A percentile compares a stretch with the other conserved stretches of the same genome.
Conservation (phyloP, 1,140 invertebrate species). For the Drosophila rufa region DNA sequence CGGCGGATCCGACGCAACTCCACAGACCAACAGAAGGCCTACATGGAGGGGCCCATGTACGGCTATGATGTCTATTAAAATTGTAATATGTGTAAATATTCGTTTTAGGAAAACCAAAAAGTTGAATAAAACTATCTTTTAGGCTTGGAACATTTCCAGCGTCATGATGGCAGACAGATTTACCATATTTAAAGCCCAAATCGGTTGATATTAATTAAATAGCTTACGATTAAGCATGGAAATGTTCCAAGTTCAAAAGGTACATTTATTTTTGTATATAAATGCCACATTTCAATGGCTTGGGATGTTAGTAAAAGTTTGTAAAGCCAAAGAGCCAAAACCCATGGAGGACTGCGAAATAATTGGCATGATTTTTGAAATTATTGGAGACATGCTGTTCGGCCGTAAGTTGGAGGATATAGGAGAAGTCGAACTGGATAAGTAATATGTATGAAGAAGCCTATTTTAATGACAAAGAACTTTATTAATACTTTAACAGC, state of each 20-base stretch:
- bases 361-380: constrained; percentile 62
- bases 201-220: constrained; percentile 63
- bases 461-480: background rate
- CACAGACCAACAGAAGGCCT: constrained; percentile 91
- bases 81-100: constrained; percentile 16
- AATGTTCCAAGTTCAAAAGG: constrained; percentile 53
- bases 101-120: constrained; percentile 30
- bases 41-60: constrained; percentile 91
- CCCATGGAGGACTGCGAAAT: constrained; percentile 74
- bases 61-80: constrained; percentile 89
- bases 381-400: constrained; percentile 61
- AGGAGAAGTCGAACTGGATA: constrained; percentile 46
- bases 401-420: constrained; percentile 68
- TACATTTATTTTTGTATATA: constrained; percentile 39
- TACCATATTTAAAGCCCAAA: constrained; percentile 27
- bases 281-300: background rate
- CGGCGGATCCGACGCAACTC: constrained; percentile 92
- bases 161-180: constrained; percentile 11
- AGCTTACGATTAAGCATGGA: constrained; percentile 37
- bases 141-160: constrained; percentile 22
- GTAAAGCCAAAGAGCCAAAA: constrained; percentile 3
- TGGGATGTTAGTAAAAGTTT: constrained; percentile 24
- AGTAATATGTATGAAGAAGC: constrained; percentile 24
- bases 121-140: constrained; percentile 51
- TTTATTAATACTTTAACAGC: constrained; percentile 16